A percentile compares a stretch with the other conserved stretches of the same genome.
These are phyloP conservation scores for Crotophaga sulcirostris DNA, from an alignment of 2,113 vertebrate species.

Conservation along the genomic window DNA sequence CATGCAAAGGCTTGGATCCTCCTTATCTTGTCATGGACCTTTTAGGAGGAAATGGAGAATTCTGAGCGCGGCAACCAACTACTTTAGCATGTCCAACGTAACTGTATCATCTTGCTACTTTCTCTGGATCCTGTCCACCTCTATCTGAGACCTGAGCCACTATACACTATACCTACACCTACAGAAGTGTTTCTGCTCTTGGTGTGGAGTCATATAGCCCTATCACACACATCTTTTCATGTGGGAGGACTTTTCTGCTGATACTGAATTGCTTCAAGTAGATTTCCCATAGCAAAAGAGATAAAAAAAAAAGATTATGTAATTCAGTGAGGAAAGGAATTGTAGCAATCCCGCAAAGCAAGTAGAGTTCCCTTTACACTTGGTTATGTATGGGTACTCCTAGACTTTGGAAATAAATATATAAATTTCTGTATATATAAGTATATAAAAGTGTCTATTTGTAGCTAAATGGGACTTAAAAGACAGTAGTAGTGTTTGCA, in stretches of 20 bases:
- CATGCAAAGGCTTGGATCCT: not conserved
- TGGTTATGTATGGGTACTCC: not conserved
- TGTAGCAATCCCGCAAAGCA: too few species aligned
- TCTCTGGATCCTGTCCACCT: not conserved
- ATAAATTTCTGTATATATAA: not conserved
- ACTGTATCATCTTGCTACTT: not conserved
- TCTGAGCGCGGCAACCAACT: not conserved
- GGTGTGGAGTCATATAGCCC: accelerated
- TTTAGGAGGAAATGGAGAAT: not conserved
- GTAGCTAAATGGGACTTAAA: too few species aligned
- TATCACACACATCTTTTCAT: not conserved
- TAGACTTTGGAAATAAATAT: not conserved
- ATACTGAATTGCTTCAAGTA: not conserved
- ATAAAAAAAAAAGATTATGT: too few species aligned
- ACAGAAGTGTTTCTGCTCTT: not conserved
- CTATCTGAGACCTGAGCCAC: not conserved
- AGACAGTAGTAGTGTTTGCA: too few species aligned
- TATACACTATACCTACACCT: too few species aligned
- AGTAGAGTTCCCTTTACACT: too few species aligned
- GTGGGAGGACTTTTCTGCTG: not conserved
- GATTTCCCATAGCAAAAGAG: not conserved
- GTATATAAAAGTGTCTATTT: too few species aligned
- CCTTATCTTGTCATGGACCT: not conserved
- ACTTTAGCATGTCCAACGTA: not conserved
- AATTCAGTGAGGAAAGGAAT: too few species aligned